phyloP scores from a whole-genome alignment of 2,888 invertebrate species.

The Temnothorax unifasciatus region DNA sequence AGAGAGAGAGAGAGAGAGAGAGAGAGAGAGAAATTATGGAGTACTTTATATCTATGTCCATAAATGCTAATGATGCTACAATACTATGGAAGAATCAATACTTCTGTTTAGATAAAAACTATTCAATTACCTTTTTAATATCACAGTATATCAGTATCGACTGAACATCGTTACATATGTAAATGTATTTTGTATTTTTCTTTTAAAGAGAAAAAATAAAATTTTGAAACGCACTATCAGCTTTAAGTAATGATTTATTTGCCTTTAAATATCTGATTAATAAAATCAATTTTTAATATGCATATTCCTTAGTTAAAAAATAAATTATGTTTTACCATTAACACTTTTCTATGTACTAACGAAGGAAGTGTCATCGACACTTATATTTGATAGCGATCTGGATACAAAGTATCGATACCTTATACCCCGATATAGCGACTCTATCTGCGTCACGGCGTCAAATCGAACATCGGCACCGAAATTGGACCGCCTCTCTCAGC shows the following conservation, averaged over 20 bases:
- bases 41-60: slow-evolving; percentile 36
- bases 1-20: background rate
- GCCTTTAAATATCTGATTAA: slow-evolving; percentile 1
- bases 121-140: slow-evolving; percentile 1
- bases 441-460: slow-evolving; percentile 30
- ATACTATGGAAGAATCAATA: background rate
- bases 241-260: background rate
- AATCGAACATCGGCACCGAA: slow-evolving; percentile 50
- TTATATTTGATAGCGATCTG: background rate
- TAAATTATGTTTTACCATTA: background rate
- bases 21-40: slow-evolving; percentile 50
- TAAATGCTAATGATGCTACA: slow-evolving; percentile 24
- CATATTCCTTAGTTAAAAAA: background rate
- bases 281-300: background rate
- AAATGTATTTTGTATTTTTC: background rate
- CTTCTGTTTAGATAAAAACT: background rate
- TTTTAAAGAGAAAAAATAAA: background rate
- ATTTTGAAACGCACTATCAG: background rate
- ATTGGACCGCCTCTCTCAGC: slow-evolving; percentile 51
- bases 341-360: background rate
- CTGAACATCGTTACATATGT: background rate
- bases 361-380: background rate
- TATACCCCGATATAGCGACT: background rate
- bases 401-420: slow-evolving; percentile 13
- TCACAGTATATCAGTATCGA: background rate